Evolutionary conservation across 2,888 invertebrate genomes (phyloP).

Genomic region (Gastracanthus pulcherrimus): DNA sequence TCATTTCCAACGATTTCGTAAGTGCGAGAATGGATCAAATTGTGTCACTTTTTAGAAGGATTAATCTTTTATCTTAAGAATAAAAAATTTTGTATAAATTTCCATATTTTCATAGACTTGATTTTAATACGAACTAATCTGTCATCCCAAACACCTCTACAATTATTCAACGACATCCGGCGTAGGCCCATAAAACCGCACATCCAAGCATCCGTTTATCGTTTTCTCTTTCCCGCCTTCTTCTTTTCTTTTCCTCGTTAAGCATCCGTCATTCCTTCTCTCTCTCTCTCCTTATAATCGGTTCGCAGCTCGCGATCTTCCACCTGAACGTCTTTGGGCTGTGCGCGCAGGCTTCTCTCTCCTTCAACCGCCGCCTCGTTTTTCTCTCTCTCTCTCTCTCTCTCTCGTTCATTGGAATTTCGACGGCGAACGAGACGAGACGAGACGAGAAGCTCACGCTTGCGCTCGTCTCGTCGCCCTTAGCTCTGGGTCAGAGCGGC

Average conservation of each 20-base stretch:
- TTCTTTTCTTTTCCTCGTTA: slow-evolving; percentile 1
- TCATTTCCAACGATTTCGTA: too few relatives aligned
- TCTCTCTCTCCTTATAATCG: neutral
- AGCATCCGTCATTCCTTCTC: neutral
- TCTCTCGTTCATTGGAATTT: slow-evolving; percentile 64
- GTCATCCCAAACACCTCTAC: neutral
- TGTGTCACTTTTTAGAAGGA: too few relatives aligned
- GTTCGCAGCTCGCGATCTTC: neutral
- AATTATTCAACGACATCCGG: neutral
- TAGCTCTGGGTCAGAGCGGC: slow-evolving; percentile 57
- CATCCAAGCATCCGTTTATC: too few relatives aligned
- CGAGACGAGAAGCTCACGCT: too few relatives aligned
- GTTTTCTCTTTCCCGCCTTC: neutral
- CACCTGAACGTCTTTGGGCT: too few relatives aligned
- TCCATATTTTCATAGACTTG: too few relatives aligned
- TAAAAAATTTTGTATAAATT: too few relatives aligned
- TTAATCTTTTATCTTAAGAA: too few relatives aligned
- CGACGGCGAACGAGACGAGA: too few relatives aligned
- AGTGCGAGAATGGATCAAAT: too few relatives aligned
- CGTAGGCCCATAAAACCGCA: neutral
- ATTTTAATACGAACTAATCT: too few relatives aligned
- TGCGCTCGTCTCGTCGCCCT: slow-evolving; percentile 55
- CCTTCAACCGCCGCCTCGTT: neutral
- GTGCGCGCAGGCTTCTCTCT: neutral
- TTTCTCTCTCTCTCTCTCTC: neutral